Conservation (phyloP, 2,113 vertebrate species). For the Hydrochoerus hydrochaeris region DNA sequence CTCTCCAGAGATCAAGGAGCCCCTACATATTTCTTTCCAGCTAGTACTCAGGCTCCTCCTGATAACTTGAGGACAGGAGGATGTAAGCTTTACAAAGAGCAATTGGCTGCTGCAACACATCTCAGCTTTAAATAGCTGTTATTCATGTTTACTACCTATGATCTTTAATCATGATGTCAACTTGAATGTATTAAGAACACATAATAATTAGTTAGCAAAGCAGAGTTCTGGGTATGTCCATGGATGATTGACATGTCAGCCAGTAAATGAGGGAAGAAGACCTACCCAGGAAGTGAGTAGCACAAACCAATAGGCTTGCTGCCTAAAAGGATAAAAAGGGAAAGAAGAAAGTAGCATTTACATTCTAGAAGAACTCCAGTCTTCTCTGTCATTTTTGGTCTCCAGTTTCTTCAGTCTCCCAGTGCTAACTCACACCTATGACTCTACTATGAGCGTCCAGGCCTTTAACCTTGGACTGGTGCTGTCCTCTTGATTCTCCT, state of each 20-base stretch:
- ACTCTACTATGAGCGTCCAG: neutral
- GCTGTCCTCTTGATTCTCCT: neutral
- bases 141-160: neutral
- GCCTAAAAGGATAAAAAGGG: neutral
- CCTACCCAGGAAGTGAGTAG: too few relatives aligned
- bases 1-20: neutral
- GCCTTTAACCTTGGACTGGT: neutral
- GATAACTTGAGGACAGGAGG: neutral
- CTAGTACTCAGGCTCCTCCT: neutral
- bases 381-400: neutral
- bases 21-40: rapidly evolving
- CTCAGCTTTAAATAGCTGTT: neutral
- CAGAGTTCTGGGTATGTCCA: neutral
- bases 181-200: neutral
- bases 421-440: neutral
- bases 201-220: neutral
- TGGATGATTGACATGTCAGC: neutral
- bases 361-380: neutral
- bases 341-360: neutral
- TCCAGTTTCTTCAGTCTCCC: neutral
- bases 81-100: neutral
- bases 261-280: too few relatives aligned
- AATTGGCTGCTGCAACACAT: neutral
- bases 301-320: neutral
- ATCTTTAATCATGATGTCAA: neutral